Base-by-base conservation (phyloP, 2,797 vertebrate genomes). In the Sebastes oblongus region DNA sequence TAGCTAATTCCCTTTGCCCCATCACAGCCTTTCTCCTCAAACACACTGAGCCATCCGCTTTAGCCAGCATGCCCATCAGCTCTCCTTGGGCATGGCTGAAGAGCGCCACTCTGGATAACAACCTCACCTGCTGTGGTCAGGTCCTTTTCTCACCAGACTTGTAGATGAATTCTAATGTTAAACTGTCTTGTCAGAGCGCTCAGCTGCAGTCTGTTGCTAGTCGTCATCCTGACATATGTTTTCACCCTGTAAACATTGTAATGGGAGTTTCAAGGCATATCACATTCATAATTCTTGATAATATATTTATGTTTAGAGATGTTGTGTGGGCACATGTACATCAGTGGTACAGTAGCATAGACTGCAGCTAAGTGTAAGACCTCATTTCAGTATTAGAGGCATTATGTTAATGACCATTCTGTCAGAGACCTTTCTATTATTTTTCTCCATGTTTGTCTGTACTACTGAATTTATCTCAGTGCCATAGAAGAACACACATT, bases 61-160 rank as follows among this genome's bases (percentile, higher is more conserved):
- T 25, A 80, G 67, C 78, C 88, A 80, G 86, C 85, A 89, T 46
- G 56, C 78, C 78, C 55, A 54, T 52, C 80, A 71, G 78, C 55
- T 74, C 24, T 78, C 73, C 36, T 71, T n/a, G 29, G 56, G 77
- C 25, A 1, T 65, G 73, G 46, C 75, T 74, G 87, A 88, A 84
- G 88, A 91, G 89, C 27, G 92, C 91, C 96, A 91, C 94, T 96
- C 95, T 96, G 96, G 95, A 95, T 92, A 72, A 87, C 89, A 91
- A 88, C 67, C 68, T 83, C 77, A 93, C 94, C 92, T 80, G 75
- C 88, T 88, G 85, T 91, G 86, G 87, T 87, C 96, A 95, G 96
- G 94, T 95, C 93, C 93, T 95, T 95, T 77, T 95, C 95, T 89
- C 85, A 76, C 90, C 90, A 94, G 93, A 95, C 95, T 87, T 92